Conservation (phyloP, 2,797 vertebrate species). For the Carcharodon carcharias region DNA sequence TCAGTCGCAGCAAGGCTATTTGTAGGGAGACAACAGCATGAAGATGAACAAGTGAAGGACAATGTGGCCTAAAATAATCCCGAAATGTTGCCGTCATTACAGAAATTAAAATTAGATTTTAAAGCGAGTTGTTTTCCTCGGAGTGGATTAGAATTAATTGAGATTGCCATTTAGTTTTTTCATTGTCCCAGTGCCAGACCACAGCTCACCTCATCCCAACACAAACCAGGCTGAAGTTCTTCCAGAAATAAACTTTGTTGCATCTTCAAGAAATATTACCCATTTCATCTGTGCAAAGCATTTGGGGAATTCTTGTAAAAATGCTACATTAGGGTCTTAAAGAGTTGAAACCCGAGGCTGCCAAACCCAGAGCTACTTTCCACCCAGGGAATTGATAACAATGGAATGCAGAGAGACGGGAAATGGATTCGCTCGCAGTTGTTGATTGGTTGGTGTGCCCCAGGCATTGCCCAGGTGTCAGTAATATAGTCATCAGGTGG, state of each 20-base stretch:
- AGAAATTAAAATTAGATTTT: background rate
- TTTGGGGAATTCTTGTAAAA: background rate
- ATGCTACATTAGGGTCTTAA: background rate
- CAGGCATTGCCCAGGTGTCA: constrained; percentile 57
- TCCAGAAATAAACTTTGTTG: background rate
- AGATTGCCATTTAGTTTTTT: background rate
- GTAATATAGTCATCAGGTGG: constrained; percentile 60
- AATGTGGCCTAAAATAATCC: too few relatives aligned
- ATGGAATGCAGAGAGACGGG: constrained; percentile 1
- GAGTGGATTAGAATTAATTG: background rate
- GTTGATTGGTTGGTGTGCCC: constrained; percentile 53
- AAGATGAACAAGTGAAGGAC: too few relatives aligned
- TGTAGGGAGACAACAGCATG: too few relatives aligned
- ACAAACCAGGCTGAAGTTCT: background rate
- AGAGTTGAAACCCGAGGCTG: background rate
- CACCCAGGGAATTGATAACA: background rate
- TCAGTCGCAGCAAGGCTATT: too few relatives aligned
- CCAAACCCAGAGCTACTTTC: background rate
- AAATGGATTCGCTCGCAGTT: constrained; percentile 43
- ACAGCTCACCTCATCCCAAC: background rate
- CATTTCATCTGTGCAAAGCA: background rate
- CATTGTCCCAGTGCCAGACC: background rate
- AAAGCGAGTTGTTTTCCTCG: background rate
- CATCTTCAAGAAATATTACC: background rate
- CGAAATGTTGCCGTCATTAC: background rate